Evolutionary conservation across 2,888 invertebrate genomes (phyloP).

Genomic region (Gonocerus acuteangulatus): DNA sequence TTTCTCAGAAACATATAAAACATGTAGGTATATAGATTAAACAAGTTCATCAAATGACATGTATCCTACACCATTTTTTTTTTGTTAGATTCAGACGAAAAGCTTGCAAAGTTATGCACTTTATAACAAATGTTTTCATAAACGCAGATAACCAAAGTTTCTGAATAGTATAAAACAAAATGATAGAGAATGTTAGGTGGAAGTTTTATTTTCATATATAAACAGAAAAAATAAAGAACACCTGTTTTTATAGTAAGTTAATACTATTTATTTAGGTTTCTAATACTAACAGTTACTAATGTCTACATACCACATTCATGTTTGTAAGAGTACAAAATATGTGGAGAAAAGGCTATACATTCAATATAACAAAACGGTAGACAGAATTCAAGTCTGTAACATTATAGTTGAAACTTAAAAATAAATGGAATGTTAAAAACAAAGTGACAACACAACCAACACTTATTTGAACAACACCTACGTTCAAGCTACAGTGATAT

Average conservation of each 20-base stretch:
- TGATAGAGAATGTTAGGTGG: conserved; percentile 2
- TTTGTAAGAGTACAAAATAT: conserved; percentile 29
- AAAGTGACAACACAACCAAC: conserved; percentile 29
- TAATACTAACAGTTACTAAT: conserved; percentile 29
- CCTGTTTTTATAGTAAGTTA: conserved; percentile 23
- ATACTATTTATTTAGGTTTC: conserved; percentile 23
- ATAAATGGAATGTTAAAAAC: conserved; percentile 24
- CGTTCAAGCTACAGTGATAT: conserved; percentile 37
- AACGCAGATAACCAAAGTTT: background rate
- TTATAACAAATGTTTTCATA: conserved; percentile 22
- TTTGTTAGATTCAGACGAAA: conserved; percentile 36
- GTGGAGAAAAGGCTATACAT: conserved; percentile 25
- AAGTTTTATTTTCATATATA: conserved; percentile 10
- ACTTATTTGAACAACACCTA: conserved; percentile 28
- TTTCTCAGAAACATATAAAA: conserved; percentile 10
- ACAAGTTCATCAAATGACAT: conserved; percentile 15
- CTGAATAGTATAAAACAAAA: conserved; percentile 21
- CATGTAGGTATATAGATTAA: background rate
- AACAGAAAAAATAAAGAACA: conserved; percentile 15
- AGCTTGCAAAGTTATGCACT: conserved; percentile 31
- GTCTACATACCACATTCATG: conserved; percentile 34
- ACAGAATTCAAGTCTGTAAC: conserved; percentile 18
- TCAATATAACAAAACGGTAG: conserved; percentile 24
- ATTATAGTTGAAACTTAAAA: conserved; percentile 19
- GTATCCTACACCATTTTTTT: conserved; percentile 34